Conservation (phyloP, 2,888 invertebrate species). For the Maniola hyperantus region DNA sequence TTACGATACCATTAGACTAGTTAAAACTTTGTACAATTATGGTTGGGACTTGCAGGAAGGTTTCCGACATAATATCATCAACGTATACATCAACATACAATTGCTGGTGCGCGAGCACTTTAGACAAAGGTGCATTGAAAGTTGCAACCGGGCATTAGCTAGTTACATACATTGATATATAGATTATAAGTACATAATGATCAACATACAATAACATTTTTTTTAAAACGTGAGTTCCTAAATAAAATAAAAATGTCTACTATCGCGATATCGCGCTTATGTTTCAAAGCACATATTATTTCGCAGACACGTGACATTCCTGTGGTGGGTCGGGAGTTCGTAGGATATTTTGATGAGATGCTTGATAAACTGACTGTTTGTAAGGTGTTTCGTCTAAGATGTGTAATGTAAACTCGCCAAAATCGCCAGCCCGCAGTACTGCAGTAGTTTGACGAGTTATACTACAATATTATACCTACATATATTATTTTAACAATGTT, state of each 20-base stretch:
- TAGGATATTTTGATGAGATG: not conserved
- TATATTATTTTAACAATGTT: no score
- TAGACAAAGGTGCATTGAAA: no score
- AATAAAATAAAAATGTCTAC: conserved; percentile 18
- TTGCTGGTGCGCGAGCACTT: no score
- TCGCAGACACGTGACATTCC: conserved; percentile 61
- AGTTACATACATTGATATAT: not conserved
- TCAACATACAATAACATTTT: conserved; percentile 3
- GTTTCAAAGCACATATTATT: conserved; percentile 42
- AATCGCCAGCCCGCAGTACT: no score
- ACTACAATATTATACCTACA: no score
- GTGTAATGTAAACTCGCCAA: not conserved
- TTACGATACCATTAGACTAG: no score
- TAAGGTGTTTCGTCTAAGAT: not conserved
- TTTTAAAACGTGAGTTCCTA: conserved; percentile 7
- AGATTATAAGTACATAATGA: not conserved
- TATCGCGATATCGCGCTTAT: conserved; percentile 25
- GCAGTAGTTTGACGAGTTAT: no score
- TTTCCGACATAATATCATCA: no score
- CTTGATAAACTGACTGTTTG: not conserved
- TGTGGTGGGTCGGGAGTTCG: conserved; percentile 23
- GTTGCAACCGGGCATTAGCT: not conserved
- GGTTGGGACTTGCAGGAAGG: no score
- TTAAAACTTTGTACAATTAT: no score
- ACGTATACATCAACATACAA: no score